phyloP scores from a whole-genome alignment of 2,113 vertebrate species.

The Motacilla tschutschensis region DNA sequence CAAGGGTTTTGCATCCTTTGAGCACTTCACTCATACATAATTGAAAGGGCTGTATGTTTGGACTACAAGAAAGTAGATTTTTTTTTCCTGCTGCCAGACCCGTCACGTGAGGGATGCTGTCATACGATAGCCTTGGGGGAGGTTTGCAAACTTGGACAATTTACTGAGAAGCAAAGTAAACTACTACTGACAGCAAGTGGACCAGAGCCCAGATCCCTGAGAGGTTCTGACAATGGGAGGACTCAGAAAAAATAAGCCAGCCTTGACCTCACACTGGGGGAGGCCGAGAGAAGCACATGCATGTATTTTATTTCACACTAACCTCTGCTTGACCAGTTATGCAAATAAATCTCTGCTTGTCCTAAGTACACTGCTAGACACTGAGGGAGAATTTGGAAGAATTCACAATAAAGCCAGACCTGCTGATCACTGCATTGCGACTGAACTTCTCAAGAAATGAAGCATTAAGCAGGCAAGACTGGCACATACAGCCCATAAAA shows the following conservation, averaged over 20 bases:
- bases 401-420: neutral
- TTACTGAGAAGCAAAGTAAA: slow-evolving; percentile 19
- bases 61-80: neutral
- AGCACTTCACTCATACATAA: neutral
- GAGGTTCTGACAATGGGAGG: slow-evolving; percentile 7
- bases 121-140: neutral
- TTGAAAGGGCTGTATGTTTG: neutral
- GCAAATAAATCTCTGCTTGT: slow-evolving; percentile 28
- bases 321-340: slow-evolving; percentile 40
- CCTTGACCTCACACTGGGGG: neutral
- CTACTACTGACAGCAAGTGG: slow-evolving; percentile 17
- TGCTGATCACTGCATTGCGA: neutral
- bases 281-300: neutral
- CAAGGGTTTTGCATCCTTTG: neutral
- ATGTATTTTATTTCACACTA: slow-evolving; percentile 39
- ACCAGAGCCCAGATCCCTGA: neutral
- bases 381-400: neutral
- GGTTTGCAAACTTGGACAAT: neutral
- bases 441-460: neutral
- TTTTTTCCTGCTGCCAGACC: neutral
- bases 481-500: neutral
- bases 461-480: neutral
- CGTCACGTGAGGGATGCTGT: neutral
- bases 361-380: neutral
- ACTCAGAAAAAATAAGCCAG: slow-evolving; percentile 39